Percentiles rank a stretch among this genome's conserved stretches.
These are phyloP conservation scores for Calliopsis andreniformis DNA, from an alignment of 1,140 invertebrate genomes.

Conservation along the genomic window DNA sequence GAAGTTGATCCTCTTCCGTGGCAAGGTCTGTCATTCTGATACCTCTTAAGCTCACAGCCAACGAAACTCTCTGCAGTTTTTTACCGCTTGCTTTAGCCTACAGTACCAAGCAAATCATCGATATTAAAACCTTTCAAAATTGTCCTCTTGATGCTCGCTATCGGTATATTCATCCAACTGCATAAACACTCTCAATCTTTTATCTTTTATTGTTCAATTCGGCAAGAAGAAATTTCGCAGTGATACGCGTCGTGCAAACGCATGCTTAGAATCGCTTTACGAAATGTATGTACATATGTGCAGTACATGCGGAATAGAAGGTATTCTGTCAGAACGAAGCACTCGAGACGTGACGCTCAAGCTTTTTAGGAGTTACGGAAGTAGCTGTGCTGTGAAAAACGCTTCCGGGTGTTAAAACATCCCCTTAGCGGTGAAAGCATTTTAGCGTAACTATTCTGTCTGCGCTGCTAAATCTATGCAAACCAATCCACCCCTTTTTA, in stretches of 20 bases:
- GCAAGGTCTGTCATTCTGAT: conserved; percentile 87
- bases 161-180: too few species aligned
- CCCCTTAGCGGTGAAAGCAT: neutral
- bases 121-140: too few species aligned
- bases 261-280: neutral
- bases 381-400: neutral
- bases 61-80: conserved; percentile 87
- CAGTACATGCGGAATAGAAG: too few species aligned
- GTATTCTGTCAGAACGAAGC: neutral
- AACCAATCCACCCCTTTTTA: neutral
- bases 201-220: too few species aligned
- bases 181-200: too few species aligned
- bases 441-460: neutral
- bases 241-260: neutral
- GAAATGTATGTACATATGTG: neutral
- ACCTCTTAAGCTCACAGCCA: conserved; percentile 88
- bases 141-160: neutral
- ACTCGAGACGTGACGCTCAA: neutral
- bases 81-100: conserved; percentile 86
- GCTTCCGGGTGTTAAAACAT: neutral
- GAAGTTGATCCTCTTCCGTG: conserved; percentile 87
- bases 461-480: neutral
- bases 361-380: neutral
- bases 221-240: too few species aligned
- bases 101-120: too few species aligned